Base-by-base conservation (phyloP, 2,113 vertebrate species). In the Camarhynchus parvulus region DNA sequence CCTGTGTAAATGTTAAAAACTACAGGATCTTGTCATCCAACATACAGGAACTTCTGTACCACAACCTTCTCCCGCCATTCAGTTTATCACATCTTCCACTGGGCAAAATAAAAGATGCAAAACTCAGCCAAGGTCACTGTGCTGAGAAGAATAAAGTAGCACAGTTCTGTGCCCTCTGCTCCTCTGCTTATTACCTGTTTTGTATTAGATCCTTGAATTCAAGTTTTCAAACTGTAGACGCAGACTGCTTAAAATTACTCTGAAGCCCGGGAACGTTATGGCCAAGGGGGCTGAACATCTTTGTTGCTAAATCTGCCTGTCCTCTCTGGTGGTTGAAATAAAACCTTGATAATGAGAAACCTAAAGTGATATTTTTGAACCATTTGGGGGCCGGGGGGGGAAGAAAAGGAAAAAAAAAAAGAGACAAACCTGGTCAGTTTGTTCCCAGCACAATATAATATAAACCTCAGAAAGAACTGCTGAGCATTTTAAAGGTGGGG, bases 81-180 rank as follows among this genome's bases (percentile, higher is more conserved):
- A 18, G 55, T 50, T 78, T 42, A 67, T 7, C 12, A 72, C 68
- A 42, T 3, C 27, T 81, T 83, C 39, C 49, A 24, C 5, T 4
- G 5, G 35, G 41, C 19, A 66, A 16, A 27, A 37, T 10, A 35
- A 37, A 79, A 12, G 44, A 64, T 10, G 15, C 12, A 75, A 66
- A 89, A 16, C 13, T 67, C 70, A 82, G 0, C 14, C 16, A 21
- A 68, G 21, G 23, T 66, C 33, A 37, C 5, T 0, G 0, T 23
- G 21, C 6, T 58, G 30, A 42, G 41, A 76, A 61, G 61, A 61
- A 49, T 42, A 22, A 78, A 68, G 49, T 2, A 77, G 44, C 30
- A 47, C 3, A 64, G n/a, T 44, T 78, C 64, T 62, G 15, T 4
- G 2, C 13, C 16, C 13, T 59, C 27, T 91, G 8, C 23, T 73